phyloP scores from a whole-genome alignment of 2,888 invertebrate species.

The Parochlus steinenii region DNA sequence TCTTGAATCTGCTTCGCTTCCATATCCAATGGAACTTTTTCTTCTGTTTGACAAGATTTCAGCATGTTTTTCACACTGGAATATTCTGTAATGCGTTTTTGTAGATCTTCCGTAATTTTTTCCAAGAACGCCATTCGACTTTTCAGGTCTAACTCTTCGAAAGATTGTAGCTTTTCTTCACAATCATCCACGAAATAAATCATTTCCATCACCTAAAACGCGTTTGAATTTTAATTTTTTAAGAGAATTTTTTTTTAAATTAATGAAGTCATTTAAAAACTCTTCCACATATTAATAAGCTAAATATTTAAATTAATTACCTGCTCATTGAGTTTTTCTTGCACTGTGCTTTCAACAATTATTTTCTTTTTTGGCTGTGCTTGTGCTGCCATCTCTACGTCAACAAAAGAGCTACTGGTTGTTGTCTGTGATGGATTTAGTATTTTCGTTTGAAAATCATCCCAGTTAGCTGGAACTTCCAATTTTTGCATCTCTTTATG shows the following conservation, averaged over 20 bases:
- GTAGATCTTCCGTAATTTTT: slow-evolving; percentile 31
- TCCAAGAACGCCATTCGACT: slow-evolving; percentile 22
- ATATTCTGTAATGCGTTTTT: slow-evolving; percentile 35
- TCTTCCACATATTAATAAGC: background rate
- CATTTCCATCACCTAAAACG: too few relatives aligned
- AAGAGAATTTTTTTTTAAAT: too few relatives aligned
- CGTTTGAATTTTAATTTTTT: too few relatives aligned
- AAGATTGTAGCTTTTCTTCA: slow-evolving; percentile 19
- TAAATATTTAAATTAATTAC: background rate
- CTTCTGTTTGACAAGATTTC: slow-evolving; percentile 23
- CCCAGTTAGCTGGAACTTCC: slow-evolving; percentile 25
- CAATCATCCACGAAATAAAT: slow-evolving; percentile 25
- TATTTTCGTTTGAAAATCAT: slow-evolving; percentile 20
- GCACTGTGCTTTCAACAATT: background rate
- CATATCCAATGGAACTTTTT: slow-evolving; percentile 29
- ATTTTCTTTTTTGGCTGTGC: background rate
- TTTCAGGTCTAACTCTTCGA: slow-evolving; percentile 23
- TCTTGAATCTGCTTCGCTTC: slow-evolving; percentile 23
- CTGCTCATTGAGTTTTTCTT: background rate
- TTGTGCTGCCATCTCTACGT: slow-evolving; percentile 15
- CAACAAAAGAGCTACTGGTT: slow-evolving; percentile 26
- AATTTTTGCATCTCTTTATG: slow-evolving; percentile 23
- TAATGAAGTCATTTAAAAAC: too few relatives aligned
- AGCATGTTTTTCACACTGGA: slow-evolving; percentile 42
- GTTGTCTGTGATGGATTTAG: slow-evolving; percentile 15